These are phyloP conservation scores for Brachyrhaphis roseni DNA, from an alignment of 2,797 vertebrate species.

Conservation along the genomic window DNA sequence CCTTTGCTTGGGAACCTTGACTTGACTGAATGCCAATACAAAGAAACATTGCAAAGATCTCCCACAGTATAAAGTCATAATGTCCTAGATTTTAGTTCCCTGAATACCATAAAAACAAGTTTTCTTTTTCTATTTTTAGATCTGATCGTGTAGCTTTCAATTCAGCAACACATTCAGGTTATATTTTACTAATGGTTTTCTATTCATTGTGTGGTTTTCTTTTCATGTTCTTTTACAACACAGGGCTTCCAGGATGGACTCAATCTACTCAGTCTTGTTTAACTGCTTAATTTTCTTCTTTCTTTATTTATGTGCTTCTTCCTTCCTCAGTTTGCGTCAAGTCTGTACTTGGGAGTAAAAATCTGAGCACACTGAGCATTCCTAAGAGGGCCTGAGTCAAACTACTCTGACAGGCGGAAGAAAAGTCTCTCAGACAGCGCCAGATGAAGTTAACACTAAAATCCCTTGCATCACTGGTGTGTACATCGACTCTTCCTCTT, in stretches of 20 bases:
- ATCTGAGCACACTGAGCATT: slow-evolving; percentile 75
- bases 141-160: slow-evolving; percentile 1
- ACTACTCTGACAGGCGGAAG: slow-evolving; percentile 67
- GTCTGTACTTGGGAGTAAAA: slow-evolving; percentile 75
- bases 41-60: slow-evolving; percentile 8
- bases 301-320: slow-evolving; percentile 7
- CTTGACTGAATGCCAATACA: slow-evolving; percentile 6
- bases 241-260: background rate
- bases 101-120: background rate
- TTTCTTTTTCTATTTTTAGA: background rate
- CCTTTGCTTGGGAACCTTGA: slow-evolving; percentile 1
- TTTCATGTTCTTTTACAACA: background rate
- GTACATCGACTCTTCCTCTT: slow-evolving; percentile 16
- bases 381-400: slow-evolving; percentile 72
- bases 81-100: slow-evolving; percentile 3
- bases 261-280: background rate
- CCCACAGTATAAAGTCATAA: slow-evolving; percentile 16
- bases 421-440: slow-evolving; percentile 26
- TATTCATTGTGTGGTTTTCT: background rate
- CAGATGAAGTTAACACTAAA: slow-evolving; percentile 12
- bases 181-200: background rate
- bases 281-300: background rate
- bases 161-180: background rate
- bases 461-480: slow-evolving; percentile 8
- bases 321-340: slow-evolving; percentile 54